phyloP scores from a whole-genome alignment of 2,113 vertebrate genomes.

The Burhinus oedicnemus region DNA sequence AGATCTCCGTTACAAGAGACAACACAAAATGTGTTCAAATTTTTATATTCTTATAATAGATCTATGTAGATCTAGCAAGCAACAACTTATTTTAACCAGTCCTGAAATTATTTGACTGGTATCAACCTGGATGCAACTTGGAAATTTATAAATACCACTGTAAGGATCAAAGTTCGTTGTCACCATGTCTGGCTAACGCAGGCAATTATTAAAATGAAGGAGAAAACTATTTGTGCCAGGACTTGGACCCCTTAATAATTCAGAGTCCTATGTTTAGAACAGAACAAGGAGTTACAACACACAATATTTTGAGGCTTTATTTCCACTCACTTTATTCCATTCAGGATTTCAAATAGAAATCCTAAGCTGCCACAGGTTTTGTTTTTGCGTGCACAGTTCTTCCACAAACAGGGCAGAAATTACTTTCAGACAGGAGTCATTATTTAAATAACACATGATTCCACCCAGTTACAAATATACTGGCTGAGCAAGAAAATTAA shows the following conservation, averaged over 20 bases:
- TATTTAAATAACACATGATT: conserved; percentile 51
- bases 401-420: conserved; percentile 50
- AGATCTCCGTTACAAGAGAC: background rate
- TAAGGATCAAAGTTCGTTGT: background rate
- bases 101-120: background rate
- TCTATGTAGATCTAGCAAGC: background rate
- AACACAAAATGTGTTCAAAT: background rate
- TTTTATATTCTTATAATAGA: background rate
- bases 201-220: background rate
- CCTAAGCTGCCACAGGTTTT: conserved; percentile 35
- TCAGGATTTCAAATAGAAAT: conserved; percentile 56
- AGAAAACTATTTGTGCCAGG: background rate
- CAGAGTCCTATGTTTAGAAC: conserved; percentile 39
- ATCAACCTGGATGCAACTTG: background rate
- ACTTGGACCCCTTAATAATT: conserved; percentile 18
- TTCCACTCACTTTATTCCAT: conserved; percentile 56
- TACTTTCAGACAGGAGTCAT: conserved; percentile 44
- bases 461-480: conserved; percentile 1
- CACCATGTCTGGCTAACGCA: background rate
- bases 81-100: background rate
- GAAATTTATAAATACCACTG: background rate
- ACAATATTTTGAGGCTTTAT: conserved; percentile 48
- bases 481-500: conserved; percentile 28
- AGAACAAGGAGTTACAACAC: conserved; percentile 46
- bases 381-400: conserved; percentile 32